Evolutionary conservation across 1,140 invertebrate species (phyloP).

Genomic region (Lucilia sericata): DNA sequence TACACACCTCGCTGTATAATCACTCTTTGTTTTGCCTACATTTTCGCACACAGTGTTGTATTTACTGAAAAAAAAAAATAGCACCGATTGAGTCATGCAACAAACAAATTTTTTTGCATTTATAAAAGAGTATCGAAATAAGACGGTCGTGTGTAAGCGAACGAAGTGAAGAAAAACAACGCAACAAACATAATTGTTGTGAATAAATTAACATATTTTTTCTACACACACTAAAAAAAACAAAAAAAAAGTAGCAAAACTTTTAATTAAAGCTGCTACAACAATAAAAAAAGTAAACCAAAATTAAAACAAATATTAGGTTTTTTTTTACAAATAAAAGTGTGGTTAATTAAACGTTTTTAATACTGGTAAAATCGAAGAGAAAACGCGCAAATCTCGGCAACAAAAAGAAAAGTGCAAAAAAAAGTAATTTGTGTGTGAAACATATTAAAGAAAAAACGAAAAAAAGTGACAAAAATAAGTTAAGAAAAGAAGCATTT

Average conservation of each 20-base stretch:
- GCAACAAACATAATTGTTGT: conserved; percentile 14
- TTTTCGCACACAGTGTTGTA: too few species aligned
- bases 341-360: conserved; percentile 16
- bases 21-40: too few species aligned
- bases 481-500: conserved; percentile 35
- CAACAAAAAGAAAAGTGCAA: not conserved
- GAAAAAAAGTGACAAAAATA: conserved; percentile 34
- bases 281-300: not conserved
- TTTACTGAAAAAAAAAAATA: too few species aligned
- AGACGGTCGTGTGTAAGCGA: conserved; percentile 12
- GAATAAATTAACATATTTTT: not conserved
- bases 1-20: not conserved
- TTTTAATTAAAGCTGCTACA: not conserved
- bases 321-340: not conserved
- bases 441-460: conserved; percentile 19
- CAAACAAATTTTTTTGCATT: conserved; percentile 27
- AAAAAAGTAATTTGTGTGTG: not conserved
- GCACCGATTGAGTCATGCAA: conserved; percentile 19
- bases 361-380: not conserved
- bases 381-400: conserved; percentile 31
- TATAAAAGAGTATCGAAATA: conserved; percentile 27
- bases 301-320: not conserved
- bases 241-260: not conserved
- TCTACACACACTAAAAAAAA: not conserved
- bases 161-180: not conserved